phyloP scores from a whole-genome alignment of 2,797 vertebrate genomes.

The Sebastolobus altivelis region DNA sequence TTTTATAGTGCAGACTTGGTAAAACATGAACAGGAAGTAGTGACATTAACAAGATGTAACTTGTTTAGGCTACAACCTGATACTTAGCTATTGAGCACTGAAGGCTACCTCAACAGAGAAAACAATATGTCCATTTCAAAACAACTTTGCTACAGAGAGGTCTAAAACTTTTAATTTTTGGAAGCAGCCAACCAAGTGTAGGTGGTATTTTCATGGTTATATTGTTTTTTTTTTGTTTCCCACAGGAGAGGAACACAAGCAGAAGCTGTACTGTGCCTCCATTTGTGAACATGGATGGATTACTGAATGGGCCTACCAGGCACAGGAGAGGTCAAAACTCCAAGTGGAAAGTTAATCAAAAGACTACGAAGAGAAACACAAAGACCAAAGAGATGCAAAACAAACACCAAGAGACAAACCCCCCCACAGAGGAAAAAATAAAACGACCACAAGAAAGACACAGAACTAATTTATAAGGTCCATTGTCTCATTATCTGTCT shows the following conservation, averaged over 20 bases:
- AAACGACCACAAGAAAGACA: background rate
- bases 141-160: background rate
- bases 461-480: background rate
- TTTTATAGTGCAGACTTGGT: slow-evolving; percentile 17
- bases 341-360: background rate
- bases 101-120: background rate
- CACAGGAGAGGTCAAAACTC: background rate
- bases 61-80: slow-evolving; percentile 6
- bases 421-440: background rate
- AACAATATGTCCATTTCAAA: background rate
- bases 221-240: background rate
- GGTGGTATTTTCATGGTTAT: slow-evolving; percentile 3
- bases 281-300: background rate
- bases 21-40: slow-evolving; percentile 18
- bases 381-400: background rate
- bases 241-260: background rate
- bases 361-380: background rate
- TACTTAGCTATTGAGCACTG: slow-evolving; percentile 1
- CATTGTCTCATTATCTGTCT: background rate
- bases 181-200: background rate
- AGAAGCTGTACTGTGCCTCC: background rate
- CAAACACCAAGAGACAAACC: too few relatives aligned
- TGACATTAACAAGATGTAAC: slow-evolving; percentile 5
- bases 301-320: background rate
- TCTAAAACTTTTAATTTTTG: background rate